A percentile compares a stretch with the other conserved stretches of the same genome.
These are phyloP conservation scores for Lepidochrysops patricia DNA, from an alignment of 2,888 invertebrate genomes.

Conservation along the genomic window DNA sequence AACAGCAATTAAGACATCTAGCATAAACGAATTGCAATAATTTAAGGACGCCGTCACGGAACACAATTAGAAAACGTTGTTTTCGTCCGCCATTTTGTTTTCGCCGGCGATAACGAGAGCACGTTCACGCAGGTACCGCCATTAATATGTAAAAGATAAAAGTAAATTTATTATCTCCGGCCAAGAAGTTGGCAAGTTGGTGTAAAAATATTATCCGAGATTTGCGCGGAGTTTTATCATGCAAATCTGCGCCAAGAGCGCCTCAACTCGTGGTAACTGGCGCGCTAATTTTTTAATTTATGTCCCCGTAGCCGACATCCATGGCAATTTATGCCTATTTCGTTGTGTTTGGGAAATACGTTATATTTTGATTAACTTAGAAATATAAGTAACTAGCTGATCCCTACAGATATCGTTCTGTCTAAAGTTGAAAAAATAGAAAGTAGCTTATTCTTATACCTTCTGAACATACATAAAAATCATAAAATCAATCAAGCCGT, in stretches of 20 bases:
- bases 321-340: not conserved
- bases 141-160: constrained; percentile 33
- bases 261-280: not conserved
- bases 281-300: constrained; percentile 3
- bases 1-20: too few relatives aligned
- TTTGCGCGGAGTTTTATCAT: constrained; percentile 29
- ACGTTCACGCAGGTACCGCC: not conserved
- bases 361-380: not conserved
- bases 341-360: not conserved
- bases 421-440: too few relatives aligned
- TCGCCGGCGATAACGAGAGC: not conserved
- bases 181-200: constrained; percentile 26
- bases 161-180: constrained; percentile 30
- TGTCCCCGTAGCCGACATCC: not conserved
- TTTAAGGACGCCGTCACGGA: not conserved
- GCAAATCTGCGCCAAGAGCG: constrained; percentile 22
- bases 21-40: too few relatives aligned
- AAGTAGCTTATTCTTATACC: too few relatives aligned
- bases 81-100: constrained; percentile 1
- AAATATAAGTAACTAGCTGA: too few relatives aligned
- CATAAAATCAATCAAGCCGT: too few relatives aligned
- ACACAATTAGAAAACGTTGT: not conserved
- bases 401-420: too few relatives aligned
- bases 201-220: constrained; percentile 25
- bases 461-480: too few relatives aligned